Evolutionary conservation across 1,140 invertebrate genomes (phyloP), one percentile per base, ranked within the genome.

Genomic region (Bombus sibiricus): DNA sequence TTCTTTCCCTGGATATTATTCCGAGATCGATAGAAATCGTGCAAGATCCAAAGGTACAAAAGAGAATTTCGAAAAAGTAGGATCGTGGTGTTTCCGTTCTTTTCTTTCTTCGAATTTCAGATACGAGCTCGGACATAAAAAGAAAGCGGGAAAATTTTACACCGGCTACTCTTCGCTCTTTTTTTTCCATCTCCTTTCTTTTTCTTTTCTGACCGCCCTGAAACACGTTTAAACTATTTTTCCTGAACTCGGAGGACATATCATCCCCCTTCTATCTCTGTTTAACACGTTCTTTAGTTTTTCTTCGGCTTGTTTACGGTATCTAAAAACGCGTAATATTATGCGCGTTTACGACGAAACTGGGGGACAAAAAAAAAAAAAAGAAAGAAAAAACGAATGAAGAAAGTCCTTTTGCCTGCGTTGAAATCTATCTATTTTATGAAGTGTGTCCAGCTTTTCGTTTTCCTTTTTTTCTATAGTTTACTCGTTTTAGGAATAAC

Each of bases 401-500:
- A 77, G 69, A 81, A 80, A 57, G 81, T 57, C 32, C 12, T 59
- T 47, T 79, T 47, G 22, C 53, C 88, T 74, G 34, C 76, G 18
- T 82, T 64, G 41, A 81, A 87, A 81, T 85, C 68, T 59, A 59
- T 10, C 25, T 76, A 69, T 28, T 18, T 74, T 68, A 62, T n/a
- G 69, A 89, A 73, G 57, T 47, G 68, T 78, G 18, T 86, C n/a
- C 59, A 62, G 69, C 74, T 37, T 22, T 57, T 64, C 81, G 57
- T 69, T 83, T 68, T 3, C 18, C 22, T 68, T 22, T 22, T 39
- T 57, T 57, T 53, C 28, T 32, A 47, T 34, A 69, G n/a, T 81
- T 87, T 43, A 86, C 79, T 85, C 71, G 53, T 66, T 85, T 89
- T 87, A 83, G 47, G 57, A 62, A 89, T 87, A 91, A 87, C 47